Percentiles rank a stretch among this genome's conserved stretches.
These are phyloP conservation scores for Clamator glandarius DNA, from an alignment of 2,797 vertebrate species.

Conservation along the genomic window DNA sequence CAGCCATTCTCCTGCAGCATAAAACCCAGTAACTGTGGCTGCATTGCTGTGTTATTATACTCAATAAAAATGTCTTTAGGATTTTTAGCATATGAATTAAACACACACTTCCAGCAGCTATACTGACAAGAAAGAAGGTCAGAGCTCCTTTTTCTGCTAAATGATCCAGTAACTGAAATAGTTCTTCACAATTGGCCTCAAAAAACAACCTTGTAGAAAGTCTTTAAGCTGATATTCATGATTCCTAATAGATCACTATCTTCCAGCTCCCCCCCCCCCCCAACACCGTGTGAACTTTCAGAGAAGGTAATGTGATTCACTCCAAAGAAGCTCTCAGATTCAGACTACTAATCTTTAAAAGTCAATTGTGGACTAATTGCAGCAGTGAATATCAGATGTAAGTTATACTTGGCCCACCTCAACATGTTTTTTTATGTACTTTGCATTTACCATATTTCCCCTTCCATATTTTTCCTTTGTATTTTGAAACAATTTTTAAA, in stretches of 20 bases:
- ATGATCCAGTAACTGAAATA: background rate
- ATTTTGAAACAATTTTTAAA: background rate
- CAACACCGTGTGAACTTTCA: background rate
- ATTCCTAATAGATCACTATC: background rate
- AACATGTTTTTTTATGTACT: background rate
- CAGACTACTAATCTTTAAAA: background rate
- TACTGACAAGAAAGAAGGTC: background rate
- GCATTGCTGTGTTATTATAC: background rate
- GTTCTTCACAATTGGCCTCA: background rate
- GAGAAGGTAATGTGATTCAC: background rate
- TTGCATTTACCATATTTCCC: background rate
- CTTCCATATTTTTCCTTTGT: background rate
- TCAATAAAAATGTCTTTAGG: background rate
- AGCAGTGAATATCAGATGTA: background rate
- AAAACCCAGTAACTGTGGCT: background rate
- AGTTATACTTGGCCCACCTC: background rate
- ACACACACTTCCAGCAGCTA: background rate
- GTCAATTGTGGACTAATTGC: background rate
- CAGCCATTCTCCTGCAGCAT: background rate
- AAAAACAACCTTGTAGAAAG: constrained; percentile 12
- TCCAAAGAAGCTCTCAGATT: background rate
- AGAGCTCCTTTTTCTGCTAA: constrained; percentile 4
- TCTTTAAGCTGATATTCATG: background rate
- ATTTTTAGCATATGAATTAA: constrained; percentile 29
- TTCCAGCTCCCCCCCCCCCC: background rate